These are phyloP conservation scores for Phragmatobia fuliginosa DNA, from an alignment of 2,888 invertebrate species.

Conservation along the genomic window DNA sequence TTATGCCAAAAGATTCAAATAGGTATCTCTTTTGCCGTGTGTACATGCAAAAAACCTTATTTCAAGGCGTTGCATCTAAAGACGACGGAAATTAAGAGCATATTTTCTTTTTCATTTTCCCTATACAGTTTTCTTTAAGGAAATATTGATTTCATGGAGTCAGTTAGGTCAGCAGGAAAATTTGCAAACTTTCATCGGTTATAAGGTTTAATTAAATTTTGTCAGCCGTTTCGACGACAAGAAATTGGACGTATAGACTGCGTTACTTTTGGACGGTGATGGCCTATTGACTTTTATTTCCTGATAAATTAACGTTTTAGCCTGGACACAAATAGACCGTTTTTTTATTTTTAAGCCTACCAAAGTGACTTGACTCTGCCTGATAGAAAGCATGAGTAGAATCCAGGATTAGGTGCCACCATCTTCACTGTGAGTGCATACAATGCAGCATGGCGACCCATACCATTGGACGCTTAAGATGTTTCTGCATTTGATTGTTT, in stretches of 20 bases:
- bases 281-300: background rate
- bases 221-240: background rate
- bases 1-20: background rate
- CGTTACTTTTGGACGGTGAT: background rate
- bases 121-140: background rate
- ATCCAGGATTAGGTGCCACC: too few relatives aligned
- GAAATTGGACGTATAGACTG: background rate
- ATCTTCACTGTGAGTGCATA: too few relatives aligned
- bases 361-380: too few relatives aligned
- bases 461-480: too few relatives aligned
- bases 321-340: background rate
- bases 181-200: background rate
- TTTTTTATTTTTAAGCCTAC: too few relatives aligned
- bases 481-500: too few relatives aligned
- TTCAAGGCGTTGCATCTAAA: background rate
- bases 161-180: background rate
- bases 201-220: conserved; percentile 2
- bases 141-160: background rate
- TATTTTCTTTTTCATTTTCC: background rate
- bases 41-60: background rate
- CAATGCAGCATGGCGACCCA: too few relatives aligned
- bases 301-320: background rate
- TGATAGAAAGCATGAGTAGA: too few relatives aligned
- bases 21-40: background rate
- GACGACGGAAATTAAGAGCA: background rate